Percentiles rank a stretch among this genome's conserved stretches.
Conservation (phyloP, 2,888 invertebrate genomes). For the Brenthis ino region DNA sequence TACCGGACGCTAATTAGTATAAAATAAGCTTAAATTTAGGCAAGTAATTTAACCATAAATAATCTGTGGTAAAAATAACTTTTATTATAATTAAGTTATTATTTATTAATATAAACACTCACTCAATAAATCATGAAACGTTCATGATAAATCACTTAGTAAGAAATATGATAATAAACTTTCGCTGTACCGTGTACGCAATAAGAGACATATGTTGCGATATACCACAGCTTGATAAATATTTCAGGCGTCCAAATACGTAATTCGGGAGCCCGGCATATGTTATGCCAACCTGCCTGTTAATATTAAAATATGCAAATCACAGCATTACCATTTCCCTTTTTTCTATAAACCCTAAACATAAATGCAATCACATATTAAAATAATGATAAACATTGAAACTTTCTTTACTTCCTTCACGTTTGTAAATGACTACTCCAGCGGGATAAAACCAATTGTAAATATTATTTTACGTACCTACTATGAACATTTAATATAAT, state of each 20-base stretch:
- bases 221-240: constrained; percentile 51
- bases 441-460: background rate
- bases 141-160: background rate
- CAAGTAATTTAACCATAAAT: too few species aligned
- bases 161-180: constrained; percentile 7
- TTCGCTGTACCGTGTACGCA: constrained; percentile 1
- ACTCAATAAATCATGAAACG: background rate
- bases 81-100: too few species aligned
- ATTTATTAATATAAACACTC: too few species aligned
- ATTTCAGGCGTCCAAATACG: constrained; percentile 61
- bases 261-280: constrained; percentile 58
- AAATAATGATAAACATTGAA: constrained; percentile 16
- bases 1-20: too few species aligned
- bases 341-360: constrained; percentile 50
- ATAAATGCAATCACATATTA: constrained; percentile 48
- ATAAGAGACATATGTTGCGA: constrained; percentile 23
- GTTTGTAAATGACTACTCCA: background rate
- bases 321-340: constrained; percentile 61
- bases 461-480: background rate
- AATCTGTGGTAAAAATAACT: too few species aligned
- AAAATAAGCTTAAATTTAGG: too few species aligned
- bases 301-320: constrained; percentile 78
- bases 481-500: too few species aligned
- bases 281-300: constrained; percentile 53
- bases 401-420: constrained; percentile 10